Conservation (phyloP, 2,113 vertebrate species). For the Phaethon lepturus region DNA sequence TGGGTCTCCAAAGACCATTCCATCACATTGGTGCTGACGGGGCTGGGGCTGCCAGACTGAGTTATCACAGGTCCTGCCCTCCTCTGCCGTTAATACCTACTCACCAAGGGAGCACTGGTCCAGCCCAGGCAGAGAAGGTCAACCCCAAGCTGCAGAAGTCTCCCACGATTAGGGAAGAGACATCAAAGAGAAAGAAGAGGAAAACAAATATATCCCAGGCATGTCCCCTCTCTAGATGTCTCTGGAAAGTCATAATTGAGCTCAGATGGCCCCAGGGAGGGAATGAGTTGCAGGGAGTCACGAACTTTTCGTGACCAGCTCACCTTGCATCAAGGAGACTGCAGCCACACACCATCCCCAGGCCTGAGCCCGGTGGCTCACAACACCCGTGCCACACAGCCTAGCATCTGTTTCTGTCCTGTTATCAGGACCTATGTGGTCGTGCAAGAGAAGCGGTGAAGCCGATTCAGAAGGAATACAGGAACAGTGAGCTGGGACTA, state of each 20-base stretch:
- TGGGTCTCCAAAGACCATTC: slow-evolving; percentile 44
- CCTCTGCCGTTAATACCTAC: neutral
- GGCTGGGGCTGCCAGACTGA: slow-evolving; percentile 46
- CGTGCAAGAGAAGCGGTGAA: neutral
- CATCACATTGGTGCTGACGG: neutral
- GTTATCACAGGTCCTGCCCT: slow-evolving; percentile 50
- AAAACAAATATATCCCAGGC: neutral
- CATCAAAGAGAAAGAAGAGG: neutral
- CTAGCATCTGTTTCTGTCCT: neutral
- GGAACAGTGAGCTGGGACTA: neutral
- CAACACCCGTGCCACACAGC: fast-evolving
- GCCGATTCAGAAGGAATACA: neutral
- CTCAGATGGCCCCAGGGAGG: neutral
- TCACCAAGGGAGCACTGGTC: neutral
- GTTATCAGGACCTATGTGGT: neutral
- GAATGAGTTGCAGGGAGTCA: neutral
- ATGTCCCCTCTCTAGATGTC: neutral
- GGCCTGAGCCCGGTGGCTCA: neutral
- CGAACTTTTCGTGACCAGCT: neutral
- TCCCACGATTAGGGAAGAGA: neutral
- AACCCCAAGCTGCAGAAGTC: neutral
- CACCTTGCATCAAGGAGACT: neutral
- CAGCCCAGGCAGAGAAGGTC: neutral
- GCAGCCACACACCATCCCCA: neutral
- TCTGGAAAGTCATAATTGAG: neutral